phyloP scores from a whole-genome alignment of 1,140 invertebrate genomes.

The Pygmarrhopalites habei region DNA sequence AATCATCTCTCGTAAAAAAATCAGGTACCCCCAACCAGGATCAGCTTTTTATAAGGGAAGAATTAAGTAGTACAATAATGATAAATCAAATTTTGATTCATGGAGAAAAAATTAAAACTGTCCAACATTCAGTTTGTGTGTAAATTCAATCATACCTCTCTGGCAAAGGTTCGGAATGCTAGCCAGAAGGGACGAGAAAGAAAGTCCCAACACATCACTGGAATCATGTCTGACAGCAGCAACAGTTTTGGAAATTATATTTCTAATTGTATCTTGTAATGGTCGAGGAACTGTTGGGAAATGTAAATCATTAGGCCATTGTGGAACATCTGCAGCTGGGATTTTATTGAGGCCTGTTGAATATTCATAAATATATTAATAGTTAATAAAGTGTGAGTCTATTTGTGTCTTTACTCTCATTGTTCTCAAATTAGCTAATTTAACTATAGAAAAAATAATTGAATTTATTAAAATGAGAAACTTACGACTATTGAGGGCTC shows the following conservation, averaged over 20 bases:
- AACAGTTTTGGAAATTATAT: conserved; percentile 27
- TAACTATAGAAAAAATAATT: too few species aligned
- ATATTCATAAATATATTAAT: too few species aligned
- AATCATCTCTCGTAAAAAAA: conserved; percentile 36
- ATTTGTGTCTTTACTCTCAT: too few species aligned
- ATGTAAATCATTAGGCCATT: conserved; percentile 34
- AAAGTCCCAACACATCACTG: conserved; percentile 28
- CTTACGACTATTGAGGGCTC: conserved; percentile 33
- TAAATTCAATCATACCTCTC: conserved; percentile 24
- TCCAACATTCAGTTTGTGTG: too few species aligned
- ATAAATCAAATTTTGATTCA: conserved; percentile 8
- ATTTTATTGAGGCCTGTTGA: too few species aligned
- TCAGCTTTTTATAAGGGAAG: conserved; percentile 20
- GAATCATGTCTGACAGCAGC: neutral
- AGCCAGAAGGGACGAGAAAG: conserved; percentile 30
- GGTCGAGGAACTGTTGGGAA: conserved; percentile 26
- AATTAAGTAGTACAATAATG: neutral
- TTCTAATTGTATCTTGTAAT: conserved; percentile 22
- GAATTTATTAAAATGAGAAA: too few species aligned
- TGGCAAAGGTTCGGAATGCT: conserved; percentile 30
- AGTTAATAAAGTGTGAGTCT: too few species aligned
- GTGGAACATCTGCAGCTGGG: conserved; percentile 20
- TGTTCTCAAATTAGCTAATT: too few species aligned
- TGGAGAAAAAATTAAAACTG: too few species aligned
- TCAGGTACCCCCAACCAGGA: conserved; percentile 35